A percentile compares a stretch with the other conserved stretches of the same genome.
Evolutionary conservation across 92 coral and sea anemone species (phyloP).

Genomic region (Hydrozoanthus gracilis): DNA sequence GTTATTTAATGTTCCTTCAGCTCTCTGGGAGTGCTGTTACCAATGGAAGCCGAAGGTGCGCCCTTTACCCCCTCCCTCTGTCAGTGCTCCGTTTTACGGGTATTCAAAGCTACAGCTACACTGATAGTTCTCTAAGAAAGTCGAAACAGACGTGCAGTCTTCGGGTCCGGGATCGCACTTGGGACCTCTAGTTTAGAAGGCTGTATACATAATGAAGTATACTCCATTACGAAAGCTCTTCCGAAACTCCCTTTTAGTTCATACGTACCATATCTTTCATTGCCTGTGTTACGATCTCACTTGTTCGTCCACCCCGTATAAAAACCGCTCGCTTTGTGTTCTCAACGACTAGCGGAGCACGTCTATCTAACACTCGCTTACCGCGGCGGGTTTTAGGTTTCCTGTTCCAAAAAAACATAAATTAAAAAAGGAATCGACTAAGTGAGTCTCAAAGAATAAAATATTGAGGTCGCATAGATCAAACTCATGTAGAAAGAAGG

Average conservation of each 20-base stretch:
- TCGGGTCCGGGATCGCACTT: no score
- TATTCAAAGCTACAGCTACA: no score
- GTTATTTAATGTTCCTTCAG: no score
- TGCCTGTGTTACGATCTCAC: conserved; percentile 90
- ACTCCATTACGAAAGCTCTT: neutral
- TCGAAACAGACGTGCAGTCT: no score
- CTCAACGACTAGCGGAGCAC: conserved; percentile 77
- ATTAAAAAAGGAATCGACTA: neutral
- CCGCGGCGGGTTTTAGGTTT: conserved; percentile 94
- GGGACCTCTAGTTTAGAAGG: neutral
- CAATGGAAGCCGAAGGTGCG: no score
- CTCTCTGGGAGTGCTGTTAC: no score
- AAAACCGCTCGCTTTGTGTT: conserved; percentile 91
- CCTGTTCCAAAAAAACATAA: conserved; percentile 41
- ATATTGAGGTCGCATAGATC: neutral
- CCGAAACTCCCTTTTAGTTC: neutral
- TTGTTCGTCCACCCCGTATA: conserved; percentile 94
- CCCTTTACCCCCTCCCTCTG: no score
- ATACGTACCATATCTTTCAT: conserved; percentile 92
- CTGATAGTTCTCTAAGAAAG: no score
- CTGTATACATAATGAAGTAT: neutral
- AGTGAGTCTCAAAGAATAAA: neutral
- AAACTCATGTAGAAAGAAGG: no score
- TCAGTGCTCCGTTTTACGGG: no score
- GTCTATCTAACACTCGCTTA: conserved; percentile 75